Base-by-base conservation (phyloP, 2,797 vertebrate genomes). In the Melanotaenia parkinsoni region DNA sequence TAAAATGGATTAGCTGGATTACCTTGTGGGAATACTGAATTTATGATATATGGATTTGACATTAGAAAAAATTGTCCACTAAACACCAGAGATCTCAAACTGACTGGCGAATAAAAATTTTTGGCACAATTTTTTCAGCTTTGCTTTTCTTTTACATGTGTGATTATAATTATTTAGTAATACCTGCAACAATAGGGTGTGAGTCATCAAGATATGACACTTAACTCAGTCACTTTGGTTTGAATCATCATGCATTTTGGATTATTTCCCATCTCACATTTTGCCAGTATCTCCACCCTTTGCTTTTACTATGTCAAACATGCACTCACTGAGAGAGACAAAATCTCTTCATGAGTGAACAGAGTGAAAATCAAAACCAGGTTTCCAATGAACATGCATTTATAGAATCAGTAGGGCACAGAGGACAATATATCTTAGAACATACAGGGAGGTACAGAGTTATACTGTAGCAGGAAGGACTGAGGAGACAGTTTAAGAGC, bases 391-490 rank as follows among this genome's bases (percentile, higher is more conserved):
- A 28, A 70, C 32, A 61, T 13, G 6, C 26, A 35, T 69, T 60
- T 37, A 47, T 37, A 58, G 50, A 72, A 59, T 61, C 18, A 67
- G 28, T 14, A 20, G 2, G 1, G 57, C 30, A 24, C 37, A 63
- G 37, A 32, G 51, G 58, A 62, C 38, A 47, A 51, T 77, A 26
- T 22, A 58, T 63, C 24, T 37, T 30, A 56, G 4, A 43, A 61
- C 59, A 74, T 43, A 67, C 28, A 70, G 63, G 33, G 37, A 66
- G 80, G 63, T 61, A 45, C 14, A 74, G 86, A 86, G 80, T 83
- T 75, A 32, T 47, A 79, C 53, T 58, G 32, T 33, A 47, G 43
- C 56, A 74, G 58, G 54, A 65, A 53, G 57, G 70, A 67, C 60
- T 72, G 67, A 82, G 56, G 58, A 77, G 71, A 64, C 43, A 62